Percentiles rank a stretch among this genome's conserved stretches.
These are phyloP conservation scores for Hirudo medicinalis DNA, from an alignment of 1,140 invertebrate species.

Conservation along the genomic window DNA sequence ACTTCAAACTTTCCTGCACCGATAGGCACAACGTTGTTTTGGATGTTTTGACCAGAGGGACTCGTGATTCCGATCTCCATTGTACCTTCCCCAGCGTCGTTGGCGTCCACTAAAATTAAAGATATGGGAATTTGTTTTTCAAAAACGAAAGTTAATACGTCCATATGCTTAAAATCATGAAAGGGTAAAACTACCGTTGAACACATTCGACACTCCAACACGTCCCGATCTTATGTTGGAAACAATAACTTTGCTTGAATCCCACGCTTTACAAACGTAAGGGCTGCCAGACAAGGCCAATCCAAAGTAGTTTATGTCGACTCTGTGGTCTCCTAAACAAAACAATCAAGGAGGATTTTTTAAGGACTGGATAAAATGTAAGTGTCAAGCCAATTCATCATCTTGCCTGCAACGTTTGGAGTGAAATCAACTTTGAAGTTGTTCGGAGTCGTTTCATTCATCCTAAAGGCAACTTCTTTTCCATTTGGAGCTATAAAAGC, in stretches of 20 bases:
- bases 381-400: neutral
- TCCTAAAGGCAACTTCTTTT: neutral
- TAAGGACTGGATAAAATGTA: too few relatives aligned
- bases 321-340: constrained; percentile 40
- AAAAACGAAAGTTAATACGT: neutral
- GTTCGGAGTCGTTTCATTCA: neutral
- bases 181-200: constrained; percentile 9
- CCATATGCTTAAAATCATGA: neutral
- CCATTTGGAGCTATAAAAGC: constrained; percentile 13
- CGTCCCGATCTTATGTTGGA: constrained; percentile 46
- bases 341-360: neutral
- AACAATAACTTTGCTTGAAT: constrained; percentile 65
- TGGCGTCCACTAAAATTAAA: constrained; percentile 82
- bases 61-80: constrained; percentile 90
- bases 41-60: constrained; percentile 71
- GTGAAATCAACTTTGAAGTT: constrained; percentile 13
- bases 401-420: constrained; percentile 11
- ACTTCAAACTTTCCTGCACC: constrained; percentile 87
- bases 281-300: constrained; percentile 49
- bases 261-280: constrained; percentile 65
- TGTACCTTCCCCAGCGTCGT: constrained; percentile 90
- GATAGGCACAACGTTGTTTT: constrained; percentile 90
- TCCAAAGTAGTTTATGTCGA: constrained; percentile 37
- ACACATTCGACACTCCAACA: neutral
- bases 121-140: neutral